These are phyloP conservation scores for Spea hammondii DNA, from an alignment of 2,797 vertebrate species.

Conservation along the genomic window DNA sequence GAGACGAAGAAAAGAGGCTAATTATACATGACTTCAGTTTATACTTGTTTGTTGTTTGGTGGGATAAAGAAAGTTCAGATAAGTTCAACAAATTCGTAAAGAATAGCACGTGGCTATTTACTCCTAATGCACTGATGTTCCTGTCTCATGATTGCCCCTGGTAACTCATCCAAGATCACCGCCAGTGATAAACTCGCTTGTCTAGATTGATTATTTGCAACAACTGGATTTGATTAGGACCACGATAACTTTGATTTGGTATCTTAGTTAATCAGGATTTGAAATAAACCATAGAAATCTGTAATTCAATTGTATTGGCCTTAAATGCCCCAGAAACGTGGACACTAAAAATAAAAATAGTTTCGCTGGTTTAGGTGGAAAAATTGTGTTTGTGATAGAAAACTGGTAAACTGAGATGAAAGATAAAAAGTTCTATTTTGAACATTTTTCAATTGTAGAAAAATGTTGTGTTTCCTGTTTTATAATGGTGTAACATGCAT, in stretches of 20 bases:
- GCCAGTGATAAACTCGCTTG: slow-evolving; percentile 37
- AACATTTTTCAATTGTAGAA: too few relatives aligned
- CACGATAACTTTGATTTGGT: slow-evolving; percentile 33
- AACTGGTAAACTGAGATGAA: neutral
- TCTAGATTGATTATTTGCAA: slow-evolving; percentile 24
- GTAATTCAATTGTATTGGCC: slow-evolving; percentile 26
- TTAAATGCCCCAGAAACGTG: slow-evolving; percentile 21
- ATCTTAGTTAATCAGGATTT: slow-evolving; percentile 42
- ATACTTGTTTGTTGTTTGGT: slow-evolving; percentile 23
- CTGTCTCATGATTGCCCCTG: slow-evolving; percentile 24
- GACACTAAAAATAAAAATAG: neutral
- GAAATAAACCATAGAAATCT: slow-evolving; percentile 41
- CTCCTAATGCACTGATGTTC: slow-evolving; percentile 8
- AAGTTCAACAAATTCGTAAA: slow-evolving; percentile 29
- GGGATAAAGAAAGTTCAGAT: slow-evolving; percentile 34
- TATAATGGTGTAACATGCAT: too few relatives aligned
- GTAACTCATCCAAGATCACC: slow-evolving; percentile 32
- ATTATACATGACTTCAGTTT: neutral
- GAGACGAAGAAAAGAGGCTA: neutral
- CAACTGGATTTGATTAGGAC: slow-evolving; percentile 40
- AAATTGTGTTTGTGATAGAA: neutral
- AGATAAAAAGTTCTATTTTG: neutral
- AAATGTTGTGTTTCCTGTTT: too few relatives aligned
- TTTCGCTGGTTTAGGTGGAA: neutral
- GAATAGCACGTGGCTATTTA: slow-evolving; percentile 7